Percentiles rank a stretch among this genome's conserved stretches.
Evolutionary conservation across 1,140 invertebrate genomes (phyloP).

Genomic region (Cyclargus thomasi): DNA sequence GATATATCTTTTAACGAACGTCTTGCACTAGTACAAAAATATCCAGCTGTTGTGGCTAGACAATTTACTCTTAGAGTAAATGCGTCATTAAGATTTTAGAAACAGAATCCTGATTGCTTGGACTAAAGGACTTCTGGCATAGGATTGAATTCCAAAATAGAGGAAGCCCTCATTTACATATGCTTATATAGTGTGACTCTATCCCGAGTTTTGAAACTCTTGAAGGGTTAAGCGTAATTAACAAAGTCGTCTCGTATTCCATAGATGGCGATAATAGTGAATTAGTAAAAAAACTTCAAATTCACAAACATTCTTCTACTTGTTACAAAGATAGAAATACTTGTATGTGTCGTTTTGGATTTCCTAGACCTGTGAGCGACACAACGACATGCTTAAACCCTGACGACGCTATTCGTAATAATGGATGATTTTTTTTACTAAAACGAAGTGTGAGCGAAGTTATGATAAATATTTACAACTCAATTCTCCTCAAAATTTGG

Average conservation of each 20-base stretch:
- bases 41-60: constrained; percentile 27
- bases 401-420: constrained; percentile 25
- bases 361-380: constrained; percentile 21
- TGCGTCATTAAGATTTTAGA: constrained; percentile 25
- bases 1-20: constrained; percentile 19
- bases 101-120: constrained; percentile 24
- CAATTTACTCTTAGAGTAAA: constrained; percentile 34
- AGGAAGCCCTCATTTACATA: constrained; percentile 35
- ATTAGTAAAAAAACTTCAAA: constrained; percentile 18
- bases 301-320: constrained; percentile 24
- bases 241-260: constrained; percentile 22
- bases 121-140: constrained; percentile 27
- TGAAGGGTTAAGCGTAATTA: constrained; percentile 26
- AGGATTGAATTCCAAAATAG: constrained; percentile 31
- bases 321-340: constrained; percentile 25
- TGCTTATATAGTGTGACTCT: constrained; percentile 30
- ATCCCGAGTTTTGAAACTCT: constrained; percentile 27
- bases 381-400: constrained; percentile 27
- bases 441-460: constrained; percentile 22
- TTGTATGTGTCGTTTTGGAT: constrained; percentile 24
- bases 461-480: constrained; percentile 33
- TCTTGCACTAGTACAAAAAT: constrained; percentile 25
- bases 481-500: constrained; percentile 26
- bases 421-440: constrained; percentile 30
- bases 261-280: constrained; percentile 14